phyloP scores from a whole-genome alignment of 2,113 vertebrate genomes.

The Rhodinocichla rosea region DNA sequence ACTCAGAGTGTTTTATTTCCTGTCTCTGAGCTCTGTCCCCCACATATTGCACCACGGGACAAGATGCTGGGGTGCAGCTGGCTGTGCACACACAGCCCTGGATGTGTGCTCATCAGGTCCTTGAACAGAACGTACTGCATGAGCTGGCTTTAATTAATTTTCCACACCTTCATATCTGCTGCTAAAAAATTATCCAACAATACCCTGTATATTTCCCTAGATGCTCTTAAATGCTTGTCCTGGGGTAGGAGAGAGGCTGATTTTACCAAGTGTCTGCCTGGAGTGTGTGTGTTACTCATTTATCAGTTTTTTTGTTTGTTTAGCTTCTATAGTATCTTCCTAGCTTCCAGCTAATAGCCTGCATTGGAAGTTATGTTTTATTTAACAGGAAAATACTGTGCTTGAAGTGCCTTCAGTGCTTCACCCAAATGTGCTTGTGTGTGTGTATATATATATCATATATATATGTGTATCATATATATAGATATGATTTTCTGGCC shows the following conservation, averaged over 20 bases:
- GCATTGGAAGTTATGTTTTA: neutral
- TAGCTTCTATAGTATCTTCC: neutral
- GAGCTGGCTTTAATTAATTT: neutral
- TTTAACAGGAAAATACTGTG: neutral
- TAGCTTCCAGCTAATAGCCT: neutral
- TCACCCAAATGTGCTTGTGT: neutral
- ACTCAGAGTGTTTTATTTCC: neutral
- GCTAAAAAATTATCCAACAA: neutral
- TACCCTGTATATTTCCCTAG: neutral
- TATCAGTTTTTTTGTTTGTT: neutral
- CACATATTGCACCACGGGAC: neutral
- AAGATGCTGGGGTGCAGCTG: neutral
- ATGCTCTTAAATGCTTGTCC: neutral
- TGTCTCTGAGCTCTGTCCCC: neutral
- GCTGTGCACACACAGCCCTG: neutral
- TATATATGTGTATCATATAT: rapidly evolving
- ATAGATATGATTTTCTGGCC: neutral
- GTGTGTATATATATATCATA: neutral
- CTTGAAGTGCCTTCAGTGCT: neutral
- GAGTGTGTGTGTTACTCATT: neutral
- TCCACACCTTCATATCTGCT: neutral
- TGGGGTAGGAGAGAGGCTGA: neutral
- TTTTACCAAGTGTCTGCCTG: neutral
- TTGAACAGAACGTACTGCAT: neutral
- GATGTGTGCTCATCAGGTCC: neutral